phyloP scores from a whole-genome alignment of 2,113 vertebrate species.

The Plecotus auritus region DNA sequence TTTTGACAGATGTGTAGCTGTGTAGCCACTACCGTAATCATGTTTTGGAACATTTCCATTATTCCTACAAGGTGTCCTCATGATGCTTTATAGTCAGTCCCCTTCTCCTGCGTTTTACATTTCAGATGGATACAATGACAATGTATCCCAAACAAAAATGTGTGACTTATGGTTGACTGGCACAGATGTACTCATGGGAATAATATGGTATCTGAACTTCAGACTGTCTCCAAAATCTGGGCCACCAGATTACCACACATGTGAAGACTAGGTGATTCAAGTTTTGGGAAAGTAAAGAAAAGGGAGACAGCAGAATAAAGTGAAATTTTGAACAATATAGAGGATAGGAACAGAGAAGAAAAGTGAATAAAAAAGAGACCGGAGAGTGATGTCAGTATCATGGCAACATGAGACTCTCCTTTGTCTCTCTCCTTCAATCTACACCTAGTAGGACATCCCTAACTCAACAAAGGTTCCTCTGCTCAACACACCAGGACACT shows the following conservation, averaged over 20 bases:
- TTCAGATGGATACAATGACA: neutral
- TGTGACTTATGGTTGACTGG: neutral
- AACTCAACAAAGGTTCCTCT: neutral
- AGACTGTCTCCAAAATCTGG: neutral
- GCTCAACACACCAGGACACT: neutral
- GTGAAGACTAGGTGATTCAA: neutral
- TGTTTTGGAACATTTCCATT: neutral
- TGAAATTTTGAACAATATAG: neutral
- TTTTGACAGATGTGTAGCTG: neutral
- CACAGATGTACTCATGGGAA: neutral
- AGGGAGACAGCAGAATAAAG: neutral
- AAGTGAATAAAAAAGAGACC: neutral
- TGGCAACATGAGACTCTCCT: neutral
- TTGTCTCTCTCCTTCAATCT: neutral
- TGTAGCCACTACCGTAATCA: neutral
- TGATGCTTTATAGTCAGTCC: neutral
- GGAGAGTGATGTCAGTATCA: neutral
- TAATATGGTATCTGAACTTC: neutral
- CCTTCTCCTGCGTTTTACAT: neutral
- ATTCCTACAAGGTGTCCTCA: neutral
- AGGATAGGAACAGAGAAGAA: neutral
- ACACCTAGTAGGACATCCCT: neutral
- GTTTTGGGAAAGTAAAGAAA: neutral
- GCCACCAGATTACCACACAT: neutral
- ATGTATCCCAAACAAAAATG: neutral